Percentiles rank a stretch among this genome's conserved stretches.
Conservation (phyloP, 1,140 invertebrate species). For the Drosophila tropicalis region DNA sequence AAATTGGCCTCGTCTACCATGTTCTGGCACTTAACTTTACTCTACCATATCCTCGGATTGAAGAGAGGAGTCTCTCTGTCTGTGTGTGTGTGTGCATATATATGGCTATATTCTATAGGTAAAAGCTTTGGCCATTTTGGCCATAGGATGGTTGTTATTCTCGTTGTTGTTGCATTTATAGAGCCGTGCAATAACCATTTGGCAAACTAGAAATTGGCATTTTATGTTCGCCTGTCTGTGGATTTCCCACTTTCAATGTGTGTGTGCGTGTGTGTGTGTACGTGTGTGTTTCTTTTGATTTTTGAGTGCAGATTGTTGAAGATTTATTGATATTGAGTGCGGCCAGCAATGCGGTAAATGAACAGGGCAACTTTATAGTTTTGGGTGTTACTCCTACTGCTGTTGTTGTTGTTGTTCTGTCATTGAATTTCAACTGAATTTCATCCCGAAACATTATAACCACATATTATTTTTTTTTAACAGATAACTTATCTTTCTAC, state of each 20-base stretch:
- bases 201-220: conserved; percentile 79
- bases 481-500: not conserved
- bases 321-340: conserved; percentile 78
- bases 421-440: conserved; percentile 6
- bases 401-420: not conserved
- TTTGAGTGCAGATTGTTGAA: conserved; percentile 76
- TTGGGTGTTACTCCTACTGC: not conserved
- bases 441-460: not conserved
- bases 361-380: conserved; percentile 13
- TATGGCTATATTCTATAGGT: conserved; percentile 38
- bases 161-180: conserved; percentile 53
- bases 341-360: conserved; percentile 26
- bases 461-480: not conserved
- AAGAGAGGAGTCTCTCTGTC: conserved; percentile 7
- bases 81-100: conserved; percentile 20
- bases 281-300: conserved; percentile 72
- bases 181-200: conserved; percentile 73
- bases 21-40: conserved; percentile 64
- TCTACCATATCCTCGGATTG: conserved; percentile 21
- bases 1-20: conserved; percentile 64
- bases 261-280: conserved; percentile 1
- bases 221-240: conserved; percentile 74
- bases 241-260: conserved; percentile 16
- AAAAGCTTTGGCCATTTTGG: conserved; percentile 54
- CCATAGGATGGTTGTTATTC: conserved; percentile 37